Base-by-base conservation (phyloP, 2,888 invertebrate genomes). In the Drosophila stalkeri region DNA sequence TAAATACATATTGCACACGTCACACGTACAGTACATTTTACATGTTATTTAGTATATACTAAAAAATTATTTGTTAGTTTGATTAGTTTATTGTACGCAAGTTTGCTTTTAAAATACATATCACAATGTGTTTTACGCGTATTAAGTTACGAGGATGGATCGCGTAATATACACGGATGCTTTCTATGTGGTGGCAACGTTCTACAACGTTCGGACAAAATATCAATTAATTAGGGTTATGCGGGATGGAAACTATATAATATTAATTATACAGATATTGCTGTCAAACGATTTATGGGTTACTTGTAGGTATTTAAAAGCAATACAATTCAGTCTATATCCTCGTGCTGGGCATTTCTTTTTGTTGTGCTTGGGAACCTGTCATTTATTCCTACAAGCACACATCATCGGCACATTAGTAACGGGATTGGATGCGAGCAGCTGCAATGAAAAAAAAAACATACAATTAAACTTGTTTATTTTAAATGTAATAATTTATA, bases 101-200 rank as follows among this genome's bases (percentile, higher is more conserved):
- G 27, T 27, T 54, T 62, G 62, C 56, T 65, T 76, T 76, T 67
- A 71, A 75, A 79, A 64, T 82, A 76, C 71, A 80, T 81, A 88
- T 86, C 68, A 89, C 77, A 77, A 77, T 67, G 66, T 82, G 80
- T 77, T 64, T 33, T 44, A 70, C 70, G 59, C 55, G 67, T 33
- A 16, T 39, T 46, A 37, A 37, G 44, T 67, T n/a, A 49, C 12
- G 23, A 63, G 18, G 35, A 44, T 52, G 44, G 14, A 51, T 46
- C 72, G 55, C 67, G 47, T 54, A 47, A 46, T 64, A 31, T 54
- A 67, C 67, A 77, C 70, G 39, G 61, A 62, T 69, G 73, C 69
- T 79, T 70, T 70, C 16, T 62, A 18, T 64, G 51, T 67, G 65
- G 49, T 61, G 70, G 61, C 3, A 61, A 68, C 61, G 57, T 54